Conservation (phyloP, 2,797 vertebrate genomes). For the Morelia viridis region DNA sequence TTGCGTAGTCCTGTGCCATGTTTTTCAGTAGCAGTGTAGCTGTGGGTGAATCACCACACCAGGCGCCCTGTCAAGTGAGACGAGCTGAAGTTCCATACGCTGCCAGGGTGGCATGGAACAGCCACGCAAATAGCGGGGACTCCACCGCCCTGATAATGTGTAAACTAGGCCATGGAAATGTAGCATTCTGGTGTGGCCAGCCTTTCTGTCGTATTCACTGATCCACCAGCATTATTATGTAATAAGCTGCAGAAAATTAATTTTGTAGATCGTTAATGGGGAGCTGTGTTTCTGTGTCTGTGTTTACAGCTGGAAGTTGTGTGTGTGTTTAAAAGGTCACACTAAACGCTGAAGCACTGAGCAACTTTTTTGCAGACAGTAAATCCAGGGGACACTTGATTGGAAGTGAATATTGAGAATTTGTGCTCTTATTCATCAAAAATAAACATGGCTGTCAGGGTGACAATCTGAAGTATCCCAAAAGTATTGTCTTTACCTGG, state of each 20-base stretch:
- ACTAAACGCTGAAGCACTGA: conserved; percentile 31
- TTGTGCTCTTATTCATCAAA: conserved; percentile 41
- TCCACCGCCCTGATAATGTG: neutral
- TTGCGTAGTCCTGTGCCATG: neutral
- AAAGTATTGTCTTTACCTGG: conserved; percentile 23
- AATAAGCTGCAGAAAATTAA: conserved; percentile 62
- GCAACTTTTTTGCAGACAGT: conserved; percentile 26
- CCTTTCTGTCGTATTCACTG: conserved; percentile 69
- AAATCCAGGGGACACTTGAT: neutral
- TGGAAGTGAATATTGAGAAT: neutral
- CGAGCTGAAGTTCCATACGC: neutral
- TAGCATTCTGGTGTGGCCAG: conserved; percentile 34
- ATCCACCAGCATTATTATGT: conserved; percentile 71
- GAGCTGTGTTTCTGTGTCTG: conserved; percentile 36
- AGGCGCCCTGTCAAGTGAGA: neutral
- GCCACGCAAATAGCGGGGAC: neutral
- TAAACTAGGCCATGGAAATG: neutral
- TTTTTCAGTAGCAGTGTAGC: neutral
- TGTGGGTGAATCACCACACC: neutral
- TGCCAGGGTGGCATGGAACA: neutral
- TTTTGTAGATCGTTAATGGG: conserved; percentile 51
- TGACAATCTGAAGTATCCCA: conserved; percentile 10
- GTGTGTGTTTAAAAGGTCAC: conserved; percentile 8
- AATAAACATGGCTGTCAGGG: neutral
- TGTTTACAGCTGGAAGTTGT: conserved; percentile 59